phyloP scores from a whole-genome alignment of 2,797 vertebrate species.

The Bryconaethiops microstoma region DNA sequence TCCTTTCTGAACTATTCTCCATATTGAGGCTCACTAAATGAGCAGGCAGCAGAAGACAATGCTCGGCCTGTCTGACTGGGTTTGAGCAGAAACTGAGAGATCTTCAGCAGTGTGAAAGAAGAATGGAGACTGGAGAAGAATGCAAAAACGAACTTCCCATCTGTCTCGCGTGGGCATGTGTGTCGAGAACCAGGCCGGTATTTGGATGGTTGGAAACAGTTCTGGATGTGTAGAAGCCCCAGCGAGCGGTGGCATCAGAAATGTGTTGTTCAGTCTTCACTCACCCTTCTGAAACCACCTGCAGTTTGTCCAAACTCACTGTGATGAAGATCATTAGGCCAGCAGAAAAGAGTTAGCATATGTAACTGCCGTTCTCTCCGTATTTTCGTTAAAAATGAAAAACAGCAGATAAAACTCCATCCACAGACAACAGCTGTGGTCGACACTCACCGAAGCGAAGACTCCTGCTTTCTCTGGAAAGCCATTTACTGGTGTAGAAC shows the following conservation, averaged over 20 bases:
- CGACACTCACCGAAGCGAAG: too few relatives aligned
- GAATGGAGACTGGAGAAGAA: neutral
- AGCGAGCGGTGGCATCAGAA: neutral
- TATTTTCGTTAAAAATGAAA: too few relatives aligned
- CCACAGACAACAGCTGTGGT: too few relatives aligned
- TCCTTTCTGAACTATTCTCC: conserved; percentile 5
- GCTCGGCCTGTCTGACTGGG: neutral
- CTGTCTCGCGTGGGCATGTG: conserved; percentile 9
- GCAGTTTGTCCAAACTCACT: neutral
- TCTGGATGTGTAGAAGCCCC: neutral
- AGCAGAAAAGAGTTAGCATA: too few relatives aligned
- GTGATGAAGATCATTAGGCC: too few relatives aligned
- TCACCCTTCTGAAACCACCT: neutral
- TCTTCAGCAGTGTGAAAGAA: neutral
- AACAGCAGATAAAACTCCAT: too few relatives aligned
- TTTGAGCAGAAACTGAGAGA: neutral
- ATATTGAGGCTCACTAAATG: neutral
- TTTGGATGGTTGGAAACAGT: neutral
- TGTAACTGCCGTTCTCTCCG: too few relatives aligned
- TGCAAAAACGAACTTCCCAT: neutral
- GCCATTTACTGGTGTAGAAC: too few relatives aligned
- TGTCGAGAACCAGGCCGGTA: neutral
- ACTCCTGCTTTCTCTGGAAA: too few relatives aligned
- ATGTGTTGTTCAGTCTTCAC: neutral
- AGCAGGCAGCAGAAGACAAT: neutral